Evolutionary conservation across 2,888 invertebrate genomes (phyloP).

Genomic region (Oithona nana): DNA sequence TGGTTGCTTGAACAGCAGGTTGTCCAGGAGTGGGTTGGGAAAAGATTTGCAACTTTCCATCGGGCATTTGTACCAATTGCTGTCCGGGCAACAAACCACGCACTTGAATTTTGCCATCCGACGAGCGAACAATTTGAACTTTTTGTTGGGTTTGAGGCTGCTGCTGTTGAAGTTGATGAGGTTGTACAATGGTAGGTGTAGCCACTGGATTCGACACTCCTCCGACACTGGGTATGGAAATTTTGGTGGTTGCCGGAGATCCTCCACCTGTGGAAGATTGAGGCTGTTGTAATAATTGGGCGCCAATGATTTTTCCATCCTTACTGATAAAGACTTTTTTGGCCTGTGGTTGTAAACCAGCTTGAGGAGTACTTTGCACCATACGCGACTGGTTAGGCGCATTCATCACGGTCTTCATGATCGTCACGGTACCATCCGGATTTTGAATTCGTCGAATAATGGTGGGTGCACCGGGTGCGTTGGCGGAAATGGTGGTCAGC

Average conservation of each 20-base stretch:
- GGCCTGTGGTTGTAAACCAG: conserved; percentile 37
- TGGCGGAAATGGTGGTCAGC: neutral
- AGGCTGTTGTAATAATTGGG: conserved; percentile 11
- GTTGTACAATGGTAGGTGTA: conserved; percentile 33
- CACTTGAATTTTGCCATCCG: conserved; percentile 78
- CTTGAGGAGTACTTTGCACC: conserved; percentile 74
- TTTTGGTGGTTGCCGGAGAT: neutral
- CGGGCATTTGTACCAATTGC: conserved; percentile 75
- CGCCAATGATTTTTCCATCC: conserved; percentile 18
- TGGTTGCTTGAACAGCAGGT: neutral
- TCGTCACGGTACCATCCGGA: conserved; percentile 15
- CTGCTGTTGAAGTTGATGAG: conserved; percentile 27
- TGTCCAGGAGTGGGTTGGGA: conserved; percentile 32
- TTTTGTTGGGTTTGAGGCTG: conserved; percentile 36
- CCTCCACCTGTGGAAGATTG: no score
- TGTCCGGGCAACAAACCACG: conserved; percentile 78
- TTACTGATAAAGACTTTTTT: conserved; percentile 16
- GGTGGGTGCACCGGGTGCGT: neutral
- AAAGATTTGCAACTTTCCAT: conserved; percentile 72
- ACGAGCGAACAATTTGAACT: conserved; percentile 72
- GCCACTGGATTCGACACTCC: conserved; percentile 18
- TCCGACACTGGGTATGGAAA: neutral
- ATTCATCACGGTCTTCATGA: conserved; percentile 11
- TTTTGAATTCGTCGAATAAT: conserved; percentile 5
- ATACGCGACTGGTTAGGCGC: conserved; percentile 41